phyloP scores from a whole-genome alignment of 1,140 invertebrate species.

The Sipha flava region DNA sequence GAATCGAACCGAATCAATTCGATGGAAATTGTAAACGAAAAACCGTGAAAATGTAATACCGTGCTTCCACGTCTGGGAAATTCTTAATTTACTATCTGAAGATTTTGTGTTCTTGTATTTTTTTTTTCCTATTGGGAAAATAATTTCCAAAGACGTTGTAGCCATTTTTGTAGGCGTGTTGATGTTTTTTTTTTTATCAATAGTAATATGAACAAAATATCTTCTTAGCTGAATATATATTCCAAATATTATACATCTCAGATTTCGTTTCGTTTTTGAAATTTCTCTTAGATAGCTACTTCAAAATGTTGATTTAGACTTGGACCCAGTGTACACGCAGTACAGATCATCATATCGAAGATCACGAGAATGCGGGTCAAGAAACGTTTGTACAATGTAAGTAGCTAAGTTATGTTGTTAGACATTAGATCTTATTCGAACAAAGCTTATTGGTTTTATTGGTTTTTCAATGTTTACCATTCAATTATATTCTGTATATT shows the following conservation, averaged over 20 bases:
- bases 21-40: too few species aligned
- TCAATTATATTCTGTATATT: too few species aligned
- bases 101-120: not conserved
- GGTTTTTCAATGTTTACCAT: too few species aligned
- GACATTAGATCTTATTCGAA: not conserved
- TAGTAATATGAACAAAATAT: conserved; percentile 10
- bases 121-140: not conserved
- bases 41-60: too few species aligned
- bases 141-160: not conserved
- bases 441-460: too few species aligned
- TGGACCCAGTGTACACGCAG: not conserved
- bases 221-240: not conserved
- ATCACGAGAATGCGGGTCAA: not conserved
- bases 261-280: not conserved
- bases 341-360: not conserved
- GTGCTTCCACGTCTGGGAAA: too few species aligned
- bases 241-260: not conserved
- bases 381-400: not conserved
- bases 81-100: too few species aligned
- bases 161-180: conserved; percentile 26
- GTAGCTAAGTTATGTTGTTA: not conserved
- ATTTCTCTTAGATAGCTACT: not conserved
- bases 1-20: too few species aligned
- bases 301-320: not conserved
- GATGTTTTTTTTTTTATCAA: conserved; percentile 28